phyloP scores from a whole-genome alignment of 2,113 vertebrate genomes.

The Alethe diademata region DNA sequence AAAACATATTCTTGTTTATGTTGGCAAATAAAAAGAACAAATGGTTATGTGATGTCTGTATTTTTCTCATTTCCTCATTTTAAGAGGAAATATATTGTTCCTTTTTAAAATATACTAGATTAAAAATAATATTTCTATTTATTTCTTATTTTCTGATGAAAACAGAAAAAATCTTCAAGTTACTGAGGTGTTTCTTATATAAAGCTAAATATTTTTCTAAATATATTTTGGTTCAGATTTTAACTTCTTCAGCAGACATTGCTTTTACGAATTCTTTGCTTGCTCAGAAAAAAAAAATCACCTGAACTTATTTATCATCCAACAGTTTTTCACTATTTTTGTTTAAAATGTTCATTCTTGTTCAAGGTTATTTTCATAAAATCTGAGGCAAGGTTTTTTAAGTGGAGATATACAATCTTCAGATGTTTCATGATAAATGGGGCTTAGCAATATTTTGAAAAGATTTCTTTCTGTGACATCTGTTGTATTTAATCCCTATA shows the following conservation, averaged over 20 bases:
- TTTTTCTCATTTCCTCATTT: not conserved
- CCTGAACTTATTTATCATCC: not conserved
- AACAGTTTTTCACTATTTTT: not conserved
- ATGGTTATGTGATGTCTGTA: not conserved
- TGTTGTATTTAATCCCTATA: not conserved
- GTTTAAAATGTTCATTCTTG: not conserved
- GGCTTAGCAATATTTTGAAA: not conserved
- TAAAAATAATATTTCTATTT: not conserved
- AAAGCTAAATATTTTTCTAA: not conserved
- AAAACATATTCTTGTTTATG: not conserved
- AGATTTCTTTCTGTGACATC: not conserved
- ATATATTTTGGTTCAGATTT: not conserved
- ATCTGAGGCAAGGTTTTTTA: not conserved
- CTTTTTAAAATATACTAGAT: not conserved
- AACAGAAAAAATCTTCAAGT: not conserved
- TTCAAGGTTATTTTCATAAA: not conserved
- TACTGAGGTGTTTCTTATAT: not conserved
- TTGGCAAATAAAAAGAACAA: not conserved
- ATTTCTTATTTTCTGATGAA: not conserved
- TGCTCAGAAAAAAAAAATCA: not conserved
- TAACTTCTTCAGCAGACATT: not conserved
- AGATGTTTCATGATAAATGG: not conserved
- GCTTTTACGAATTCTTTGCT: not conserved
- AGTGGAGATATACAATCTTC: not conserved
- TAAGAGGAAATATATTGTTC: not conserved